Evolutionary conservation across 2,888 invertebrate genomes (phyloP).

Genomic region (Platycnemis pennipes): DNA sequence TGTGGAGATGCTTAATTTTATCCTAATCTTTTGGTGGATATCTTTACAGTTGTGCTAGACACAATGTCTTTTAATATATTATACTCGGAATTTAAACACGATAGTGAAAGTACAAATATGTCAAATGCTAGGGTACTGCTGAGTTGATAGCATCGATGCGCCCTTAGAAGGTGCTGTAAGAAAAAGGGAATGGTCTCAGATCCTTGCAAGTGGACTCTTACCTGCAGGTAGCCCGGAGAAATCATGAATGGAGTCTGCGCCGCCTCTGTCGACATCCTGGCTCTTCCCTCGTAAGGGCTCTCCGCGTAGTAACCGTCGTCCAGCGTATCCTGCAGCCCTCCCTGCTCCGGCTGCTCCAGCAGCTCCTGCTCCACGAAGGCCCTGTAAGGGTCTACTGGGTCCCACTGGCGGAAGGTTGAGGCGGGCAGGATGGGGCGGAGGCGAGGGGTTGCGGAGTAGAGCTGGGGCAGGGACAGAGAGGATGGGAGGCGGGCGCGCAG

Average conservation of each 20-base stretch:
- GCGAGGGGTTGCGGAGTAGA: conserved; percentile 74
- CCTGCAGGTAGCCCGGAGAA: background rate
- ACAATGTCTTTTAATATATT: too few relatives aligned
- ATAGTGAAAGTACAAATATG: too few relatives aligned
- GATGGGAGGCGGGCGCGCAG: conserved; percentile 76
- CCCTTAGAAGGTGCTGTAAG: too few relatives aligned
- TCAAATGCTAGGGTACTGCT: too few relatives aligned
- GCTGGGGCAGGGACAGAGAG: conserved; percentile 75
- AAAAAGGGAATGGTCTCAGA: too few relatives aligned
- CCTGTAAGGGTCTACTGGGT: conserved; percentile 58
- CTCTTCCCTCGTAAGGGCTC: background rate
- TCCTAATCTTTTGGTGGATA: too few relatives aligned
- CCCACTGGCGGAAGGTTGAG: conserved; percentile 69
- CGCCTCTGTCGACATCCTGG: background rate
- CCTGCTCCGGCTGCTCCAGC: background rate
- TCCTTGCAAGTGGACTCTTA: background rate
- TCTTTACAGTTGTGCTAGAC: too few relatives aligned
- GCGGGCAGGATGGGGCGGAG: conserved; percentile 68
- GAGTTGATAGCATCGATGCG: too few relatives aligned
- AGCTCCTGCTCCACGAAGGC: conserved; percentile 14
- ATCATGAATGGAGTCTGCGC: background rate
- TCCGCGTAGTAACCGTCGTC: conserved; percentile 2
- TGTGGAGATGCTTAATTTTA: too few relatives aligned
- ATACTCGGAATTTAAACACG: too few relatives aligned
- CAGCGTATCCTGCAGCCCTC: background rate